A percentile compares a stretch with the other conserved stretches of the same genome.
These are phyloP conservation scores for Phainopepla nitens DNA, from an alignment of 2,113 vertebrate species.

Conservation along the genomic window DNA sequence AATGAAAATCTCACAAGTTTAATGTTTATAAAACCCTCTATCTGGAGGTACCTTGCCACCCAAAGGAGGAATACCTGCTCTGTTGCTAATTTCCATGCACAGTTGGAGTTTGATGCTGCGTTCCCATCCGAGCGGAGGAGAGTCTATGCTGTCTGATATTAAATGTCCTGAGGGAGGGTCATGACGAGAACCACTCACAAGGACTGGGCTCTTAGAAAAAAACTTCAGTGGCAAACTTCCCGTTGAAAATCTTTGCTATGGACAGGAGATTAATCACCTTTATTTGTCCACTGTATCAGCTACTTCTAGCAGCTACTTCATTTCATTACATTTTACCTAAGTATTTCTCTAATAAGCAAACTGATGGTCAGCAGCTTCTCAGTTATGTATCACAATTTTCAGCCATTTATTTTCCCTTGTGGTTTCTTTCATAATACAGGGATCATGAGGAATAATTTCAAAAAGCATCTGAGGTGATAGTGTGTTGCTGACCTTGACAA, in stretches of 20 bases:
- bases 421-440: neutral
- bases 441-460: neutral
- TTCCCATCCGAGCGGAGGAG: neutral
- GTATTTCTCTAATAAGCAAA: neutral
- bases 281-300: neutral
- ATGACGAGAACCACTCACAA: neutral
- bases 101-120: neutral
- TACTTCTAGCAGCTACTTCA: neutral
- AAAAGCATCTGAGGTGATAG: neutral
- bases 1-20: neutral
- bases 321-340: neutral
- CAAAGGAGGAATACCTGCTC: neutral
- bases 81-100: neutral
- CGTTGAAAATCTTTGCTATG: neutral
- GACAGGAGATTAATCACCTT: neutral
- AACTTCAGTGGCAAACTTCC: neutral
- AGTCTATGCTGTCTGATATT: accelerated
- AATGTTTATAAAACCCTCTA: neutral
- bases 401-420: neutral
- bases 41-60: neutral
- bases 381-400: neutral
- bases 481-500: neutral
- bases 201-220: neutral
- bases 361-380: neutral
- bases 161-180: neutral